Percentiles rank a stretch among this genome's conserved stretches.
Evolutionary conservation across 1,140 invertebrate species (phyloP).

Genomic region (Diorhabda elongata): DNA sequence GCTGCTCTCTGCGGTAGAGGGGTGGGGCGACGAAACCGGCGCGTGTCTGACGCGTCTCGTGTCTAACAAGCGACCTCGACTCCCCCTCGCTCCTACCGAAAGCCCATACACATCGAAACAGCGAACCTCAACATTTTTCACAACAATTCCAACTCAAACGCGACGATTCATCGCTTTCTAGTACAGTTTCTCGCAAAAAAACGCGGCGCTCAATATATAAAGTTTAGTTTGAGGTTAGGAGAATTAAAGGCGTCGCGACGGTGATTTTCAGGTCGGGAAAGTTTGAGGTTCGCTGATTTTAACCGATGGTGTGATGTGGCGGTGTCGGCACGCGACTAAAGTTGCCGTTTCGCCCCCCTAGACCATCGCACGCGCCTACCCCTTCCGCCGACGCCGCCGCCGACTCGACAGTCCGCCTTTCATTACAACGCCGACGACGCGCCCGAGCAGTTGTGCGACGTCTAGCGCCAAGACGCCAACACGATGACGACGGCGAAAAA

Average conservation of each 20-base stretch:
- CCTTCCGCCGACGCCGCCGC: slow-evolving; percentile 22
- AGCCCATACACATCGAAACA: not conserved
- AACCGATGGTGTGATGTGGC: slow-evolving; percentile 43
- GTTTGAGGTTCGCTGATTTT: slow-evolving; percentile 30
- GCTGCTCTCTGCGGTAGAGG: slow-evolving; percentile 30
- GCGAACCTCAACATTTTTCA: not conserved
- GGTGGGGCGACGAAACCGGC: slow-evolving; percentile 28
- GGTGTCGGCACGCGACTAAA: slow-evolving; percentile 49
- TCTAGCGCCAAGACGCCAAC: slow-evolving; percentile 3
- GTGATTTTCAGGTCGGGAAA: no score
- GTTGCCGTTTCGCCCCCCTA: slow-evolving; percentile 28
- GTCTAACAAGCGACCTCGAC: slow-evolving; percentile 45
- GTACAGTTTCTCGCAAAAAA: no score
- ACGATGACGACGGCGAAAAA: slow-evolving; percentile 43
- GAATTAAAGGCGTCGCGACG: no score
- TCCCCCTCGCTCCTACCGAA: slow-evolving; percentile 23
- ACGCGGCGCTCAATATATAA: no score
- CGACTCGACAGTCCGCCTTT: slow-evolving; percentile 15
- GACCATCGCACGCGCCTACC: slow-evolving; percentile 36
- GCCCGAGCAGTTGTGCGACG: slow-evolving; percentile 16
- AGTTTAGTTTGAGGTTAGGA: no score
- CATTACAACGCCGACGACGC: slow-evolving; percentile 20
- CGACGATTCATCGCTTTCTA: no score
- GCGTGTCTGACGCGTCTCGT: slow-evolving; percentile 48
- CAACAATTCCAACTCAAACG: no score